Evolutionary conservation across 2,797 vertebrate genomes (phyloP).

Genomic region (Steatocranus sp.): DNA sequence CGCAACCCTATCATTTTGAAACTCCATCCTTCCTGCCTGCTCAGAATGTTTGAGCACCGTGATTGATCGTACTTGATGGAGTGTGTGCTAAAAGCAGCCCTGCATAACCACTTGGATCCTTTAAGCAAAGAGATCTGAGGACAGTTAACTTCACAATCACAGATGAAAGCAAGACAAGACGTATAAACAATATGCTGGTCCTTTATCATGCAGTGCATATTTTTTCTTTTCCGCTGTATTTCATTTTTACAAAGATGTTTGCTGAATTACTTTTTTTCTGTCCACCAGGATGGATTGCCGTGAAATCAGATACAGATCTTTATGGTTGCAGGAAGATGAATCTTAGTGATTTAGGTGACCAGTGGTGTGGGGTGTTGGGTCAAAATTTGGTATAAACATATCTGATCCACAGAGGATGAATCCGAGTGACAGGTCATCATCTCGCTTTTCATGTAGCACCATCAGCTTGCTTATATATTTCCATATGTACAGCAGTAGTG

Average conservation of each 20-base stretch:
- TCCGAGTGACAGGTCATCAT: not conserved
- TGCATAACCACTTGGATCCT: slow-evolving; percentile 25
- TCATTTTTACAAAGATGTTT: slow-evolving; percentile 5
- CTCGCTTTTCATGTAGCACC: not conserved
- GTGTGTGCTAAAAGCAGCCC: slow-evolving; percentile 45
- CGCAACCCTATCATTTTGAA: slow-evolving; percentile 41
- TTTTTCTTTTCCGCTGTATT: slow-evolving; percentile 23
- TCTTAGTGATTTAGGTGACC: not conserved
- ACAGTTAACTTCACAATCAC: slow-evolving; percentile 39
- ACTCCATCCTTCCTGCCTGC: slow-evolving; percentile 43
- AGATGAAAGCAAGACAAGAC: slow-evolving; percentile 12
- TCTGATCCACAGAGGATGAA: not conserved
- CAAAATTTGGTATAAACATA: not conserved
- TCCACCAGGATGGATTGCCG: not conserved
- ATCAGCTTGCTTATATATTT: not conserved
- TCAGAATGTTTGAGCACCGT: slow-evolving; percentile 48
- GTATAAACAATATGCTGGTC: slow-evolving; percentile 25
- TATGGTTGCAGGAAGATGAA: not conserved
- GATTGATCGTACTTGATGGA: slow-evolving; percentile 62
- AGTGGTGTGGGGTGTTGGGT: not conserved
- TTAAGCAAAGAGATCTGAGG: slow-evolving; percentile 39
- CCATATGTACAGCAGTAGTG: not conserved
- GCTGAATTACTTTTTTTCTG: slow-evolving; percentile 5
- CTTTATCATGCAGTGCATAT: slow-evolving; percentile 30
- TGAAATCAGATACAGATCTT: not conserved